Percentiles rank a stretch among this genome's conserved stretches.
phyloP scores from a whole-genome alignment of 1,140 invertebrate genomes.

The Helicoverpa armigera region DNA sequence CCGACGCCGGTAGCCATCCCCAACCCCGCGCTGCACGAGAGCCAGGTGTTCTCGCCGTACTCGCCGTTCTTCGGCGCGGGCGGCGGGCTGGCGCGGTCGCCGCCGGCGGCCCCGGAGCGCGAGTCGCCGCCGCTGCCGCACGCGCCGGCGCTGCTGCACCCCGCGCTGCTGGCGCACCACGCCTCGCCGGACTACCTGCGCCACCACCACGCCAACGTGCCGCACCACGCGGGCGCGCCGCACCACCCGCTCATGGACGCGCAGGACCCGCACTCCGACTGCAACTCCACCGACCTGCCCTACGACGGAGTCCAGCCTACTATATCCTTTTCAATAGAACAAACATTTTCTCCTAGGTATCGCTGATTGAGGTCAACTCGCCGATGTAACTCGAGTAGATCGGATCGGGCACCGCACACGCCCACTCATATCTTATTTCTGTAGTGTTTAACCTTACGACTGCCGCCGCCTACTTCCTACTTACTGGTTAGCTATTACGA shows the following conservation, averaged over 20 bases:
- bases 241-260: slow-evolving; percentile 91
- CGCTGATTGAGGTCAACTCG: slow-evolving; percentile 51
- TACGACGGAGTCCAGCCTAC: slow-evolving; percentile 97
- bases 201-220: slow-evolving; percentile 79
- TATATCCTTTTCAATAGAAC: slow-evolving; percentile 94
- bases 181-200: slow-evolving; percentile 91
- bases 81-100: slow-evolving; percentile 86
- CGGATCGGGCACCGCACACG: slow-evolving; percentile 51
- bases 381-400: slow-evolving; percentile 54
- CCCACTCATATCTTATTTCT: slow-evolving; percentile 85
- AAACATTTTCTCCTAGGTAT: slow-evolving; percentile 40
- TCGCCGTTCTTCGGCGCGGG: slow-evolving; percentile 93
- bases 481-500: slow-evolving; percentile 81
- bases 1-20: slow-evolving; percentile 98
- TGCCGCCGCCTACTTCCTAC: slow-evolving; percentile 81
- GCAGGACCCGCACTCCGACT: slow-evolving; percentile 94
- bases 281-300: slow-evolving; percentile 94
- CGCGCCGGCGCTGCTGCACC: slow-evolving; percentile 92
- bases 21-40: slow-evolving; percentile 97
- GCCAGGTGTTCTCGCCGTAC: slow-evolving; percentile 96
- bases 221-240: slow-evolving; percentile 80
- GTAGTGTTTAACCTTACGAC: slow-evolving; percentile 85
- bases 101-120: slow-evolving; percentile 90
- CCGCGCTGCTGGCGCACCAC: slow-evolving; percentile 92
- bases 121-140: slow-evolving; percentile 93